phyloP scores from a whole-genome alignment of 2,797 vertebrate genomes.

The Hyperoplus immaculatus region DNA sequence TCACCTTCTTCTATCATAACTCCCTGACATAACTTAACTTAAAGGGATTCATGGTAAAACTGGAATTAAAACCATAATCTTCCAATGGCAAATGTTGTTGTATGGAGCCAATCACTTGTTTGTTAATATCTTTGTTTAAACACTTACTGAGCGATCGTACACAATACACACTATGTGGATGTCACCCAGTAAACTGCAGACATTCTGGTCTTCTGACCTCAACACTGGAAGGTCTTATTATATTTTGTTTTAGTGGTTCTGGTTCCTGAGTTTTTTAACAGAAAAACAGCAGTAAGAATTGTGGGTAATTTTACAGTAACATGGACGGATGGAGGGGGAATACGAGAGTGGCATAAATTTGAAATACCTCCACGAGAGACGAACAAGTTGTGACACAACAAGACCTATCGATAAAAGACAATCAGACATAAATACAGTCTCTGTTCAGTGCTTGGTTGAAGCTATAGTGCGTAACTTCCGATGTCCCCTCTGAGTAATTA shows the following conservation, averaged over 20 bases:
- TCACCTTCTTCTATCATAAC: not conserved
- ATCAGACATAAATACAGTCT: constrained; percentile 68
- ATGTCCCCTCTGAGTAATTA: too few species aligned
- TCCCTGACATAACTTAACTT: not conserved
- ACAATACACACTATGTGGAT: constrained; percentile 30
- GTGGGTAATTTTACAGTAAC: constrained; percentile 52
- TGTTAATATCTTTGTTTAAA: constrained; percentile 35
- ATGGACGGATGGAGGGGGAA: constrained; percentile 55
- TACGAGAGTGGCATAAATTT: constrained; percentile 31
- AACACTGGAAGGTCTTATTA: constrained; percentile 23
- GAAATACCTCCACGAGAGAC: constrained; percentile 44
- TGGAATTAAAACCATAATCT: constrained; percentile 7
- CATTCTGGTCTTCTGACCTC: constrained; percentile 43
- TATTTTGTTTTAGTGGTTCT: constrained; percentile 68
- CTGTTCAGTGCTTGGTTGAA: constrained; percentile 44
- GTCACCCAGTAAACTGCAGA: constrained; percentile 31
- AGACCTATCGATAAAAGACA: constrained; percentile 52
- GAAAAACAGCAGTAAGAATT: constrained; percentile 64
- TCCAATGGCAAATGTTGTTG: not conserved
- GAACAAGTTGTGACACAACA: constrained; percentile 44
- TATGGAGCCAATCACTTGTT: constrained; percentile 4
- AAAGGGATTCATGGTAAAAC: constrained; percentile 2
- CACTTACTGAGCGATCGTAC: constrained; percentile 23
- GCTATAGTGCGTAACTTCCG: too few species aligned
- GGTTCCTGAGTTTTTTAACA: constrained; percentile 81